Evolutionary conservation across 2,888 invertebrate genomes (phyloP).

Genomic region (Lissonota sp.): DNA sequence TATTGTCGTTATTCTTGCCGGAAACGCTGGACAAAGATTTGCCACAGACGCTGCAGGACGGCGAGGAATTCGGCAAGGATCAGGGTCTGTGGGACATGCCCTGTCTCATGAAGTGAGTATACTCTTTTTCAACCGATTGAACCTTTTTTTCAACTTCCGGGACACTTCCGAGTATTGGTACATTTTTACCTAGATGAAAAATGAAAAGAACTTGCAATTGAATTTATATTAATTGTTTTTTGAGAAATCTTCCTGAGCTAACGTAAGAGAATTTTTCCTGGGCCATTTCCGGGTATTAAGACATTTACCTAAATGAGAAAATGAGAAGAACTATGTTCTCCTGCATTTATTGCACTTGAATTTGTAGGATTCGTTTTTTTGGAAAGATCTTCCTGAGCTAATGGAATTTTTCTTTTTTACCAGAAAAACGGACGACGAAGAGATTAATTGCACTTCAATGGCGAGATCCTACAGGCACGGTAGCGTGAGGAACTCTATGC

Average conservation of each 20-base stretch:
- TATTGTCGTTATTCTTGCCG: slow-evolving; percentile 91
- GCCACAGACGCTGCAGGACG: slow-evolving; percentile 94
- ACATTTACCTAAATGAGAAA: too few relatives aligned
- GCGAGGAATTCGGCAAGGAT: slow-evolving; percentile 92
- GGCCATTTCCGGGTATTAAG: too few relatives aligned
- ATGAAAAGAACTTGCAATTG: too few relatives aligned
- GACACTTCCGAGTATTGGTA: too few relatives aligned
- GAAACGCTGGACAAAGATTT: slow-evolving; percentile 94
- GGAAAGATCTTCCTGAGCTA: background rate
- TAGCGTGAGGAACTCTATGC: slow-evolving; percentile 85
- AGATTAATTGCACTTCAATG: slow-evolving; percentile 77
- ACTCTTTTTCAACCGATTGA: too few relatives aligned
- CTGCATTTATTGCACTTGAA: too few relatives aligned
- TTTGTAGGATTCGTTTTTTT: too few relatives aligned
- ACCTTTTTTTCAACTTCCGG: too few relatives aligned
- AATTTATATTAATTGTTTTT: too few relatives aligned
- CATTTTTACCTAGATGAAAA: too few relatives aligned
- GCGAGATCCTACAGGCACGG: slow-evolving; percentile 78
- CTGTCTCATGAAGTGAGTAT: slow-evolving; percentile 88
- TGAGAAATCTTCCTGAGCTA: background rate
- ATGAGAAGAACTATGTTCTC: too few relatives aligned
- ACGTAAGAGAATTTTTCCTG: background rate
- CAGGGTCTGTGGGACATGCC: slow-evolving; percentile 94
- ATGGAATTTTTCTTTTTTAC: slow-evolving; percentile 47
- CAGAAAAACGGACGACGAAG: slow-evolving; percentile 81